phyloP scores from a whole-genome alignment of 2,888 invertebrate species.

The Abrostola triplasia region DNA sequence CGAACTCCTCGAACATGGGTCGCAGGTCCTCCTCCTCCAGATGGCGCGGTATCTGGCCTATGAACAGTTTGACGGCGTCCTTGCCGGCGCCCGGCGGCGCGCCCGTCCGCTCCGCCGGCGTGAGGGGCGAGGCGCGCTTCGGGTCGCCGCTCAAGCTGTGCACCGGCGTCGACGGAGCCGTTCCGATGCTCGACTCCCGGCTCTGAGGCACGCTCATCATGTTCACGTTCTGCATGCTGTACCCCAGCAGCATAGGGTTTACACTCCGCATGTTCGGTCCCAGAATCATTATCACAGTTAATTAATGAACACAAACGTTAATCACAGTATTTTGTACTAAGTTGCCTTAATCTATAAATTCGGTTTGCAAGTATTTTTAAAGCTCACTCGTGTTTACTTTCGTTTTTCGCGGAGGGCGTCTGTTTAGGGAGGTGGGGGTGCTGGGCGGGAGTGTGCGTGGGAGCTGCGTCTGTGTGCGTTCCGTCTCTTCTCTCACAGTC shows the following conservation, averaged over 20 bases:
- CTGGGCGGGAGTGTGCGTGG: conserved; percentile 67
- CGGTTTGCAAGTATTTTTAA: conserved; percentile 82
- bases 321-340: conserved; percentile 85
- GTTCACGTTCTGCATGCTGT: conserved; percentile 67
- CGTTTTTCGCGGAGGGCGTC: conserved; percentile 68
- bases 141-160: conserved; percentile 65
- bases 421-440: conserved; percentile 66
- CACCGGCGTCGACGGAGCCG: conserved; percentile 84
- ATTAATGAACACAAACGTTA: conserved; percentile 72
- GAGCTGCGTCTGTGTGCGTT: conserved; percentile 68
- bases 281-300: conserved; percentile 81
- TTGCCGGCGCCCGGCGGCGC: conserved; percentile 85
- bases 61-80: conserved; percentile 94
- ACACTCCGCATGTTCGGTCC: conserved; percentile 78
- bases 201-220: conserved; percentile 63
- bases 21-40: conserved; percentile 95
- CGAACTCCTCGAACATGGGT: conserved; percentile 97
- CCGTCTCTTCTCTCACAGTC: conserved; percentile 71
- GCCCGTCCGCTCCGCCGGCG: conserved; percentile 81
- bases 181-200: conserved; percentile 63
- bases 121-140: conserved; percentile 71
- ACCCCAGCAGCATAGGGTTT: conserved; percentile 79
- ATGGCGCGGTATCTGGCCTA: conserved; percentile 97
- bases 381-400: conserved; percentile 81
- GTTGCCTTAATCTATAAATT: conserved; percentile 83